Evolutionary conservation across 2,113 vertebrate species (phyloP).

Genomic region (Alethe diademata): DNA sequence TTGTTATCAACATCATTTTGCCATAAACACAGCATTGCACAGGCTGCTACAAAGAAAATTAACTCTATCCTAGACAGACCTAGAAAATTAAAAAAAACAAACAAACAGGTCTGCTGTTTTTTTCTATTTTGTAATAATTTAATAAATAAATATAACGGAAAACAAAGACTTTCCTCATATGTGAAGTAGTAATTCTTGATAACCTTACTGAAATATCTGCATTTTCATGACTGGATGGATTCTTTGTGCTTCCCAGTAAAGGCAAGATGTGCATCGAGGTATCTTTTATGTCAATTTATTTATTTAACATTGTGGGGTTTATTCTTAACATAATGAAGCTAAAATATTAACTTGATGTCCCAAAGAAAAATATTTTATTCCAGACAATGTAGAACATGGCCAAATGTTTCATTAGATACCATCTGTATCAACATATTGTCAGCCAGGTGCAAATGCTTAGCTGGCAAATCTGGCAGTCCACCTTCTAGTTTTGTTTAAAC

Average conservation of each 20-base stretch:
- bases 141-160: not conserved
- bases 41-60: not conserved
- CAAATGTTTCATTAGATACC: slow-evolving; percentile 28
- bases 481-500: not conserved
- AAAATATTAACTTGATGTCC: not conserved
- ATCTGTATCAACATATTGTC: slow-evolving; percentile 40
- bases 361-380: not conserved
- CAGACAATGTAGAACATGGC: not conserved
- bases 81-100: not conserved
- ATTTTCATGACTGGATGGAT: not conserved
- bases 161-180: not conserved
- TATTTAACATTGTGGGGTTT: not conserved
- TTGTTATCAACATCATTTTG: not conserved
- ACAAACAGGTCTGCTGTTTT: not conserved
- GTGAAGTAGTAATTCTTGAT: not conserved
- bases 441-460: slow-evolving; percentile 18
- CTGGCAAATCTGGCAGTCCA: slow-evolving; percentile 23
- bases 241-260: not conserved
- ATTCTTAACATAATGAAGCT: not conserved
- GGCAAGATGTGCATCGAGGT: not conserved
- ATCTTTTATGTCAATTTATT: not conserved
- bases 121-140: not conserved
- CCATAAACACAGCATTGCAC: not conserved
- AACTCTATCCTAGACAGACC: not conserved
- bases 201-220: not conserved